Evolutionary conservation across 2,113 vertebrate genomes (phyloP).

Genomic region (Vulpes ferrilata): DNA sequence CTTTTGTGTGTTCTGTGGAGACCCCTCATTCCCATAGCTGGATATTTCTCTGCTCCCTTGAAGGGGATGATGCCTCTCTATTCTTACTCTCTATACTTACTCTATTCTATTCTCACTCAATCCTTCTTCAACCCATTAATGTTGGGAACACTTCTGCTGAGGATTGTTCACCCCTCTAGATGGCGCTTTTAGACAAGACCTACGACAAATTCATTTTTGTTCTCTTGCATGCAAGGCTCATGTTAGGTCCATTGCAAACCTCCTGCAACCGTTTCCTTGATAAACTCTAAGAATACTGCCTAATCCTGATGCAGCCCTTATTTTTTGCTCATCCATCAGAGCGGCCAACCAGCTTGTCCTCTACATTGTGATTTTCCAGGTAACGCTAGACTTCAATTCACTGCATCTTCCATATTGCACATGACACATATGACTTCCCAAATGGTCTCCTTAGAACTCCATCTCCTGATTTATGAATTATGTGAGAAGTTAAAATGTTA

Average conservation of each 20-base stretch:
- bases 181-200: not conserved
- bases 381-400: not conserved
- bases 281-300: not conserved
- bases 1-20: not conserved
- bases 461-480: not conserved
- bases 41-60: not conserved
- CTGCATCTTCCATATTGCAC: not conserved
- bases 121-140: not conserved
- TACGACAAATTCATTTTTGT: no score
- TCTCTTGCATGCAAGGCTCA: fast-evolving
- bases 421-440: not conserved
- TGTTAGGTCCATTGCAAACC: not conserved
- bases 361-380: not conserved
- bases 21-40: not conserved
- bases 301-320: not conserved
- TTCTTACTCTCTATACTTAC: not conserved
- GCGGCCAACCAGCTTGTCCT: not conserved
- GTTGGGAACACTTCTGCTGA: not conserved
- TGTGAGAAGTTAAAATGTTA: not conserved
- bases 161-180: not conserved
- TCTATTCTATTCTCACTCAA: not conserved
- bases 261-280: not conserved
- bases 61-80: not conserved
- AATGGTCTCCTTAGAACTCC: not conserved
- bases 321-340: not conserved